These are phyloP conservation scores for Bombus breviceps DNA, from an alignment of 1,140 invertebrate genomes.

Conservation along the genomic window DNA sequence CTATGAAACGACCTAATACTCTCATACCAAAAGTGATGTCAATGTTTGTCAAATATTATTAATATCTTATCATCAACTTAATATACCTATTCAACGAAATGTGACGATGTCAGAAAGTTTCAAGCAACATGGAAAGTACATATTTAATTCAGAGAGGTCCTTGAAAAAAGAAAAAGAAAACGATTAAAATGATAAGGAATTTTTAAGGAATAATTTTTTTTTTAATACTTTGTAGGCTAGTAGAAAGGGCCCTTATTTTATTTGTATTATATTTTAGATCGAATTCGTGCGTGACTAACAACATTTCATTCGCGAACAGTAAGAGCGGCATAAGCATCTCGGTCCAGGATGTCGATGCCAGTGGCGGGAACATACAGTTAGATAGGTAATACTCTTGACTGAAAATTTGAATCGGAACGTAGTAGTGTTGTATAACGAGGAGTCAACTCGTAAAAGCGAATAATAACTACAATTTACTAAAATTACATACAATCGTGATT, in stretches of 20 bases:
- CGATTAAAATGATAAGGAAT: neutral
- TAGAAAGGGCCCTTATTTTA: constrained; percentile 26
- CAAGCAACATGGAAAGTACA: neutral
- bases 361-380: constrained; percentile 85
- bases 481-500: no score
- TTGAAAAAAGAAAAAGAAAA: neutral
- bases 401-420: constrained; percentile 20
- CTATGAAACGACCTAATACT: neutral
- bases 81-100: no score
- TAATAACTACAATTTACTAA: neutral
- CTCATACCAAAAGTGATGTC: neutral
- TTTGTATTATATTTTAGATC: constrained; percentile 70
- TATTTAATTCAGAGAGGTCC: neutral
- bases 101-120: neutral
- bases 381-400: constrained; percentile 84
- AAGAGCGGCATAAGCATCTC: constrained; percentile 86
- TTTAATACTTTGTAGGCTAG: neutral
- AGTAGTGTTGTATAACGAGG: constrained; percentile 14
- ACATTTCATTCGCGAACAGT: constrained; percentile 75
- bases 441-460: constrained; percentile 13
- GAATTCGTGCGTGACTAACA: constrained; percentile 71
- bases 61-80: neutral
- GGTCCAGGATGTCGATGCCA: constrained; percentile 85
- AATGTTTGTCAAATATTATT: neutral
- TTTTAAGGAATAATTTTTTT: constrained; percentile 16